Conservation (phyloP, 2,888 invertebrate genomes). For the Ptychoptera contaminata region DNA sequence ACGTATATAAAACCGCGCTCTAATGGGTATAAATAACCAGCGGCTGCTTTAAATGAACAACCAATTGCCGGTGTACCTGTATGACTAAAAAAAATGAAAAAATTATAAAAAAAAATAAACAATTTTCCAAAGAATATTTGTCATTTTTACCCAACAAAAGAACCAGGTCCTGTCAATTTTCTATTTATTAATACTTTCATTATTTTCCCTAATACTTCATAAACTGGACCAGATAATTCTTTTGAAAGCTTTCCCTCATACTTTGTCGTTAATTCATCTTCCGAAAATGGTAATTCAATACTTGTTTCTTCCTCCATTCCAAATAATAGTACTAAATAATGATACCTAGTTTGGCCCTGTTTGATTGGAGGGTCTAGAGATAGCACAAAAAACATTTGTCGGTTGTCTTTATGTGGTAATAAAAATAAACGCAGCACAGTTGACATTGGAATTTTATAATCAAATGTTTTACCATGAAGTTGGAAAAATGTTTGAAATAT, state of each 20-base stretch:
- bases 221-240: constrained; percentile 82
- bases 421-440: constrained; percentile 89
- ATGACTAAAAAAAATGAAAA: constrained; percentile 38
- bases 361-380: constrained; percentile 98
- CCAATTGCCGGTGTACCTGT: constrained; percentile 79
- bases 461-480: constrained; percentile 95
- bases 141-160: constrained; percentile 64
- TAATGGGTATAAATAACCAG: constrained; percentile 91
- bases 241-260: constrained; percentile 85
- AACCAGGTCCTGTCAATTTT: constrained; percentile 84
- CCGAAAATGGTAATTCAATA: constrained; percentile 78
- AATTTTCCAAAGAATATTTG: constrained; percentile 1
- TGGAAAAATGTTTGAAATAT: constrained; percentile 81
- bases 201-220: constrained; percentile 88
- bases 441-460: constrained; percentile 98
- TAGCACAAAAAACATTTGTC: constrained; percentile 97
- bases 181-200: constrained; percentile 93
- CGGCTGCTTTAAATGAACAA: constrained; percentile 95
- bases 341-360: constrained; percentile 97
- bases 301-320: constrained; percentile 88
- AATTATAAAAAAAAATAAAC: not conserved
- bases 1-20: constrained; percentile 98
- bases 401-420: constrained; percentile 90
- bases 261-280: constrained; percentile 82
- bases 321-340: constrained; percentile 87